Conservation (phyloP, 1,140 invertebrate genomes). For the Ostrea denselamellosa region DNA sequence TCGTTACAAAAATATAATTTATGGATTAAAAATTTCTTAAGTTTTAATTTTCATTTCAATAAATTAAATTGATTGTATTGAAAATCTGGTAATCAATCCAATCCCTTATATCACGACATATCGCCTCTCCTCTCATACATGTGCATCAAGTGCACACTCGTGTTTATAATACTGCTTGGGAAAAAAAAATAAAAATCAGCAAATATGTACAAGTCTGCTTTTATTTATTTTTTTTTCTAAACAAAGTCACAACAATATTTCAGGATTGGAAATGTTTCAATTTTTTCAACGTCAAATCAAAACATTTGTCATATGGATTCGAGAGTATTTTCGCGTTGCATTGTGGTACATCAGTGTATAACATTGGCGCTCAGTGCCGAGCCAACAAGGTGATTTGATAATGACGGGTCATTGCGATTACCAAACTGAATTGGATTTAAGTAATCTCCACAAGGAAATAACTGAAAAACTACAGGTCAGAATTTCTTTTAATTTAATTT, state of each 20-base stretch:
- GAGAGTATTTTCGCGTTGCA: constrained; percentile 27
- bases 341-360: constrained; percentile 36
- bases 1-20: not conserved
- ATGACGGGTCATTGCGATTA: not conserved
- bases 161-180: not conserved
- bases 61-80: not conserved
- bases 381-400: not conserved
- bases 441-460: constrained; percentile 38
- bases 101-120: too few species aligned
- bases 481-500: not conserved
- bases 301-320: not conserved
- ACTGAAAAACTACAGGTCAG: constrained; percentile 24
- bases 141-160: not conserved
- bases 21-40: not conserved
- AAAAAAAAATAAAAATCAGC: too few species aligned
- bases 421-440: constrained; percentile 8
- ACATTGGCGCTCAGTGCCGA: not conserved
- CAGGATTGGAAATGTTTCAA: not conserved
- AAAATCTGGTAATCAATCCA: too few species aligned
- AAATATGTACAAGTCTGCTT: not conserved
- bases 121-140: not conserved
- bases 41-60: not conserved
- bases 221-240: not conserved
- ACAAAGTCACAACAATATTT: not conserved
- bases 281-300: not conserved